Evolutionary conservation across 2,113 vertebrate species (phyloP), one percentile per base, ranked within the genome.

Genomic region (Ranitomeya variabilis): DNA sequence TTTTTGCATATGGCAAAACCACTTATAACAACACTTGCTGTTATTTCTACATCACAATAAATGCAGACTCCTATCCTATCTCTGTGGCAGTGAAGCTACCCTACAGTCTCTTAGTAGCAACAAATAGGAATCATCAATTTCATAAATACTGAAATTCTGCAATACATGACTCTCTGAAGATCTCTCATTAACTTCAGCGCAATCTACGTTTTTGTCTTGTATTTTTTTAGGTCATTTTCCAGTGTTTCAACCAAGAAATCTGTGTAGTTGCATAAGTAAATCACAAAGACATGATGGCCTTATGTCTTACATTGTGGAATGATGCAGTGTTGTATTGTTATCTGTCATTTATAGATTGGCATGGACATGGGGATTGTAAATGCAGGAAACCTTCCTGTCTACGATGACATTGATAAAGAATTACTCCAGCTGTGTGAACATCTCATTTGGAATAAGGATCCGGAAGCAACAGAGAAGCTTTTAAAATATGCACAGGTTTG

Each of bases 311-410:
- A 14, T 13, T 77, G 74, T 6, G 54, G 16, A 54, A 21, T 52
- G 8, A 18, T 19, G 15, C 15, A 59, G 10, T 19, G 18, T 66
- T n/a, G 26, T 11, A 6, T 54, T 31, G 3, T 15, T 71, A 7
- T 55, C n/a, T 71, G 13, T 55, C 14, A 13, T 84, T 87, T 69
- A 67, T 91, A 99, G 98, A 95, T 91, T 80, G 98, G 98, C 0
- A 97, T 99, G 97, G 98, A 99, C 90, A 99, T 99, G 98, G 98
- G 97, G 31, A 99, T 99, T 59, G 98, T 99, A 90, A 99, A 99
- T 90, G 98, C 98, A 10, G 98, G 98, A 8, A 99, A 91, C 92
- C 94, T 99, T 31, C 98, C 97, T 0, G 97, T 99, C 0, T 99
- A 99, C 74, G 97, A 99, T 26, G 96, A 98, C 89, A 97, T 99